These are phyloP conservation scores for Aspidiotus destructor DNA, from an alignment of 2,888 invertebrate species.

Conservation along the genomic window DNA sequence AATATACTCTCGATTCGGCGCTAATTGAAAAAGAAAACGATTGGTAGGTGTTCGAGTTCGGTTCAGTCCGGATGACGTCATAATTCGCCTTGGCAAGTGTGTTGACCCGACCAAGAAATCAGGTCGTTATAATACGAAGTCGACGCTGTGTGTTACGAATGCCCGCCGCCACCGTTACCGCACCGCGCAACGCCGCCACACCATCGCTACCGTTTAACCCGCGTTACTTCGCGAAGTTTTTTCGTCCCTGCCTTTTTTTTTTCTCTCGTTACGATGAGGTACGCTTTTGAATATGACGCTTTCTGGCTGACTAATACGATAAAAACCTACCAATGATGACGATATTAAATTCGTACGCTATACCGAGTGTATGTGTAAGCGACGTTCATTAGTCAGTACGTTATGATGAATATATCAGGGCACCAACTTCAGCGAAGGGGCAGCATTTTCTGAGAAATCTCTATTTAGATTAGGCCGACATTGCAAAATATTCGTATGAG, in stretches of 20 bases:
- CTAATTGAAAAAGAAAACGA: constrained; percentile 25
- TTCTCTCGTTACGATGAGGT: background rate
- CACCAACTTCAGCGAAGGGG: too few species aligned
- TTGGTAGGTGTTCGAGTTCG: constrained; percentile 22
- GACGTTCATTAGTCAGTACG: too few species aligned
- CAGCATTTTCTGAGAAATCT: too few species aligned
- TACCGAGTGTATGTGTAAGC: too few species aligned
- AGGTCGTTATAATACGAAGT: constrained; percentile 25
- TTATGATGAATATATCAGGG: too few species aligned
- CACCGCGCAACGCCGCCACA: constrained; percentile 1
- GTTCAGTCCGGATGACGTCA: constrained; percentile 27
- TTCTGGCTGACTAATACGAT: too few species aligned
- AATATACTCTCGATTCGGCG: background rate
- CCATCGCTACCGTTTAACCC: background rate
- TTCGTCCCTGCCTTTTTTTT: background rate
- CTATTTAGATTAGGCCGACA: too few species aligned
- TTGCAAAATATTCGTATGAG: too few species aligned
- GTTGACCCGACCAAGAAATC: constrained; percentile 33
- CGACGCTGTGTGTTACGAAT: background rate
- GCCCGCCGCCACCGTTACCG: background rate
- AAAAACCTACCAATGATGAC: too few species aligned
- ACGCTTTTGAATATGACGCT: too few species aligned
- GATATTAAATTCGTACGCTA: too few species aligned
- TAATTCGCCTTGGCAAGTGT: constrained; percentile 33
- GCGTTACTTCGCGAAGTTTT: background rate